Conservation (phyloP, 2,113 vertebrate species). For the Capreolus pygargus region DNA sequence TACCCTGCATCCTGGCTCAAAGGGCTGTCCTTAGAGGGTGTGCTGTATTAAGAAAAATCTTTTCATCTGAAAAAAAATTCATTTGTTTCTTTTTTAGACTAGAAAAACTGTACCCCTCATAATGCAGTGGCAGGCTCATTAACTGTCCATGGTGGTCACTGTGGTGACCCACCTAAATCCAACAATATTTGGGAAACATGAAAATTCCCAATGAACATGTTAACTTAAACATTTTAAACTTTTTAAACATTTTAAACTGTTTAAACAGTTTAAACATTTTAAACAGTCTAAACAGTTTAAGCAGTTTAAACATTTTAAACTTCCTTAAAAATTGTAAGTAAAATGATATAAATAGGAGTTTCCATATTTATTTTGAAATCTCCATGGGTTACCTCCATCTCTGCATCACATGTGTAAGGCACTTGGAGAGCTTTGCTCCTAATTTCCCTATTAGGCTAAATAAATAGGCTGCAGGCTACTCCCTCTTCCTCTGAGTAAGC, state of each 20-base stretch:
- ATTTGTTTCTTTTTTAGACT: background rate
- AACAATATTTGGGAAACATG: background rate
- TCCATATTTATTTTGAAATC: background rate
- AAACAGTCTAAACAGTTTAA: no score
- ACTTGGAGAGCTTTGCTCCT: background rate
- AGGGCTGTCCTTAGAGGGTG: background rate
- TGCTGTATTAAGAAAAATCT: background rate
- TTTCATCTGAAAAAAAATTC: background rate
- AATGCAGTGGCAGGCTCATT: background rate
- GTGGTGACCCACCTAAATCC: background rate
- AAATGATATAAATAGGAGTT: background rate
- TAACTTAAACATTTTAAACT: background rate
- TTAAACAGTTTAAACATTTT: no score
- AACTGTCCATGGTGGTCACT: background rate
- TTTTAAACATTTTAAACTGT: no score
- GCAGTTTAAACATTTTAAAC: background rate
- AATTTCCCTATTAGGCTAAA: background rate
- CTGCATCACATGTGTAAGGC: rapidly evolving
- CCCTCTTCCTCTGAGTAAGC: background rate
- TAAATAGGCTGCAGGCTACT: no score
- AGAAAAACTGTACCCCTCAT: background rate
- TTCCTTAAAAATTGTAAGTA: background rate
- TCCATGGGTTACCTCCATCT: no score
- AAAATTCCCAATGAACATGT: background rate
- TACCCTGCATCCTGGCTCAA: background rate